Percentiles rank a stretch among this genome's conserved stretches.
Evolutionary conservation across 2,797 vertebrate genomes (phyloP).

Genomic region (Rhincodon typus): DNA sequence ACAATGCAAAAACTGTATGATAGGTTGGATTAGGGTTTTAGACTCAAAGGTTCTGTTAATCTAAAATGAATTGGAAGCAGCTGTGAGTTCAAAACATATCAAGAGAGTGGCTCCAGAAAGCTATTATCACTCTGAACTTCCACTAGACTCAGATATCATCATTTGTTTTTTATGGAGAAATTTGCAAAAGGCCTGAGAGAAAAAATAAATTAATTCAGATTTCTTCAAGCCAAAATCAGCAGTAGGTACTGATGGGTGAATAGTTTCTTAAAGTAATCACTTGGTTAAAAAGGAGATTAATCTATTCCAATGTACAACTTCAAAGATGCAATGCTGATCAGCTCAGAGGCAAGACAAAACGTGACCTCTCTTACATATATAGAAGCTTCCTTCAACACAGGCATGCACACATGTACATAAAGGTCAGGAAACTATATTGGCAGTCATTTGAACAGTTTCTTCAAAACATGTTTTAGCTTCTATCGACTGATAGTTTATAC

Average conservation of each 20-base stretch:
- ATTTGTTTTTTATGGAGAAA: neutral
- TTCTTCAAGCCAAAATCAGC: neutral
- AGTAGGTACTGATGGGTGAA: neutral
- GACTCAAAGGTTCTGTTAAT: constrained; percentile 6
- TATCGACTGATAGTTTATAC: neutral
- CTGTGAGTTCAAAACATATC: neutral
- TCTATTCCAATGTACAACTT: neutral
- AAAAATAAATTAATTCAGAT: neutral
- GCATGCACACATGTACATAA: neutral
- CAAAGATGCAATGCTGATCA: neutral
- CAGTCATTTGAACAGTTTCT: neutral
- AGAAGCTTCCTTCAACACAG: neutral
- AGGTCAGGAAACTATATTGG: neutral
- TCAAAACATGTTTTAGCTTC: neutral
- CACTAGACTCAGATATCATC: constrained; percentile 12
- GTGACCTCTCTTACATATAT: neutral
- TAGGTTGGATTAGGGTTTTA: neutral
- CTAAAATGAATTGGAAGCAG: constrained; percentile 23
- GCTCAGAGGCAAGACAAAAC: neutral
- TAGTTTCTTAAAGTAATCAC: neutral
- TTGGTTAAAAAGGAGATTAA: neutral
- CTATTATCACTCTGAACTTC: constrained; percentile 22
- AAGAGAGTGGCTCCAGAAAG: neutral
- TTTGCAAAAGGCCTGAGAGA: neutral
- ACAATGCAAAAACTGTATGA: neutral